phyloP scores from a whole-genome alignment of 2,797 vertebrate species.

The Morelia viridis region DNA sequence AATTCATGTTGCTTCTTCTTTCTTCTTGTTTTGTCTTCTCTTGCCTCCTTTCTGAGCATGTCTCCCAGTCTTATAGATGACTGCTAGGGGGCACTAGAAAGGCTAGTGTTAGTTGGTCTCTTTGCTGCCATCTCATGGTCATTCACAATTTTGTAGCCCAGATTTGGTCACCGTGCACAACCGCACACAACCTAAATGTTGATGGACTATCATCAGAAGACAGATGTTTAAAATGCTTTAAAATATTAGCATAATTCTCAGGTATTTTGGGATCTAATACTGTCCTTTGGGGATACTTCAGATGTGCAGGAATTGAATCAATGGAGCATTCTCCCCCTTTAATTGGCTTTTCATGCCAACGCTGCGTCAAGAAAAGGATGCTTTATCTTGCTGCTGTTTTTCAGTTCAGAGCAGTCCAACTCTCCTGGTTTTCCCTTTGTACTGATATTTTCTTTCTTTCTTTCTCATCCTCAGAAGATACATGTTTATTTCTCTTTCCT shows the following conservation, averaged over 20 bases:
- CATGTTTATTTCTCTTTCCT: not conserved
- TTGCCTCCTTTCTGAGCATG: not conserved
- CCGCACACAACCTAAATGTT: not conserved
- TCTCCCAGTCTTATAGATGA: not conserved
- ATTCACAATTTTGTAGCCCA: not conserved
- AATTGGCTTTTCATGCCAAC: fast-evolving
- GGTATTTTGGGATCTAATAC: constrained; percentile 15
- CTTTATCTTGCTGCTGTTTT: not conserved
- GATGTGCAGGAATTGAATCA: constrained; percentile 1
- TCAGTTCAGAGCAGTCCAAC: not conserved
- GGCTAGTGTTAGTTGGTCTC: not conserved
- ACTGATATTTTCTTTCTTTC: not conserved
- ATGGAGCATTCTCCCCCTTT: fast-evolving
- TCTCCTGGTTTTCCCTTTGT: no score
- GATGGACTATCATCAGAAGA: not conserved
- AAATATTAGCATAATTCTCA: constrained; percentile 14
- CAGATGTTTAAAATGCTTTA: not conserved
- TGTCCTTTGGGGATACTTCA: not conserved
- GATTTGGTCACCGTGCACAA: not conserved
- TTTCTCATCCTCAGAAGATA: not conserved
- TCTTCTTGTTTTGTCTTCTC: not conserved
- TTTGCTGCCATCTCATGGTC: not conserved
- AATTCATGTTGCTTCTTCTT: not conserved
- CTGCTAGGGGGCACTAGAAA: not conserved
- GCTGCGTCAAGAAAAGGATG: not conserved